Conservation (phyloP, 2,113 vertebrate genomes). For the Irena cyanogastra region DNA sequence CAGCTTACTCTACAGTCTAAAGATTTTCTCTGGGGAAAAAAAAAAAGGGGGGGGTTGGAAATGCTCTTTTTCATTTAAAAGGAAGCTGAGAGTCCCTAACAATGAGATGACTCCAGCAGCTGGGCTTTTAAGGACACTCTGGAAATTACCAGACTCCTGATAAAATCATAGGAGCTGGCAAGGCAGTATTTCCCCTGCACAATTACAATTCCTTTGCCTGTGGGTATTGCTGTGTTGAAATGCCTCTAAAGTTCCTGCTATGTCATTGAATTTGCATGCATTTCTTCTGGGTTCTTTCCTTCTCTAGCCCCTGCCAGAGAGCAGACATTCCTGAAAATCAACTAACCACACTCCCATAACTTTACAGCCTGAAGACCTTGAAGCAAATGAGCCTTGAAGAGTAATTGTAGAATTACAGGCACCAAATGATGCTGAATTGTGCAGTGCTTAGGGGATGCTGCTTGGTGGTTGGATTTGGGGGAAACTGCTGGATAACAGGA, state of each 20-base stretch:
- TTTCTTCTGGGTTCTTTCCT: not conserved
- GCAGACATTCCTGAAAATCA: slow-evolving; percentile 61
- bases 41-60: not conserved
- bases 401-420: slow-evolving; percentile 58
- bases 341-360: slow-evolving; percentile 28
- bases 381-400: slow-evolving; percentile 64
- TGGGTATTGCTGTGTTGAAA: slow-evolving; percentile 30
- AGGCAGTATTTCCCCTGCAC: not conserved
- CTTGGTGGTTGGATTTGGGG: not conserved
- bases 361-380: slow-evolving; percentile 55
- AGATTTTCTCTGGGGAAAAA: not conserved
- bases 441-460: not conserved
- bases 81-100: not conserved
- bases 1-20: not conserved
- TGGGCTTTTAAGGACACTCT: slow-evolving; percentile 48
- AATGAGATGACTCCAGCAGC: slow-evolving; percentile 20
- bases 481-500: not conserved
- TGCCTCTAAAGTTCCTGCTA: not conserved
- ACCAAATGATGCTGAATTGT: slow-evolving; percentile 61
- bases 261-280: slow-evolving; percentile 27
- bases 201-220: slow-evolving; percentile 9
- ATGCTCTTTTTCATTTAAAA: not conserved
- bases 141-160: slow-evolving; percentile 23
- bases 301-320: slow-evolving; percentile 7
- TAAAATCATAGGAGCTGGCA: not conserved